Base-by-base conservation (phyloP, 2,888 invertebrate species). In the Xanthostigma xanthostigma region DNA sequence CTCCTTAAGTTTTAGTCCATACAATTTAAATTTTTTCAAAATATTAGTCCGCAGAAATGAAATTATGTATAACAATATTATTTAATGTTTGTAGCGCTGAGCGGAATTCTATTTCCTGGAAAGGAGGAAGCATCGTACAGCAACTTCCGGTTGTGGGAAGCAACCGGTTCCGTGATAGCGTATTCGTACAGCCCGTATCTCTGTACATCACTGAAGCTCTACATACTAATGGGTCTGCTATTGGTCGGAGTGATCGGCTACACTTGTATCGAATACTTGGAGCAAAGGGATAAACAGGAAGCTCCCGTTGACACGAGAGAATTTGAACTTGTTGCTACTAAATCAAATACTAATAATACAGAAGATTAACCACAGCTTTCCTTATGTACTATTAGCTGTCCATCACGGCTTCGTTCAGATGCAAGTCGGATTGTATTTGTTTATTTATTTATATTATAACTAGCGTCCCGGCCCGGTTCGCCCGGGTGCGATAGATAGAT, bases 91-190 rank as follows among this genome's bases (percentile, higher is more conserved):
- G 9, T 64, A 87, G 88, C 88, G 33, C 71, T 92, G 27, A 88
- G 88, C 58, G 92, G 93, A 8, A 83, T 87, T 46, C 66, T 93
- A 48, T 92, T 93, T 60, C 85, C 85, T 0, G 81, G 84, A 12
- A 76, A 84, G 57, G 83, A 91, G 59, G 92, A 92, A 60, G 90
- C 92, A 0, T 88, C 91, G 0, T 94, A 89, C 66, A 89, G 92
- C 54, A 93, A 92, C 69, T 93, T 93, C 66, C 76, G 92, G 9
- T 68, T 94, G 44, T 94, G 92, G 92, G 92, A 93, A 65, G 83
- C 91, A 0, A 77, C 87, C 0, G 94, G 93, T 45, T 91, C 92
- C 50, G 89, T 91, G 11, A 75, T 91, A 48, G 83, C 89, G 1
- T 93, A 91, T 58, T 77, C 80, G 1, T 79, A 84, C 49, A 89